Conservation (phyloP, 2,113 vertebrate genomes). For the Sinocyclocheilus anshuiensis region DNA sequence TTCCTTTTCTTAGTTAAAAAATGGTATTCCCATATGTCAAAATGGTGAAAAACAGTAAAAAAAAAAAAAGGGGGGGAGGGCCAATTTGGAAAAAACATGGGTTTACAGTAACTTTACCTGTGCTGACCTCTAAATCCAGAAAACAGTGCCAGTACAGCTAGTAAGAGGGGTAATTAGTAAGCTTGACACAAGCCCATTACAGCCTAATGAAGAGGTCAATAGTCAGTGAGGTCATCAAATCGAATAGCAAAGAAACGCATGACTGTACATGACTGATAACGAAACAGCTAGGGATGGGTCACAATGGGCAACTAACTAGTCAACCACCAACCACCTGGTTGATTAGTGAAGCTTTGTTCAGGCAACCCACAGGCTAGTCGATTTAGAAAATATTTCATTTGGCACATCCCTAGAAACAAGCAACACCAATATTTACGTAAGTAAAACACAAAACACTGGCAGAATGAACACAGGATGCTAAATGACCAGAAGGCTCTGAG, state of each 20-base stretch:
- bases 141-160: neutral
- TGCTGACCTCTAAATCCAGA: neutral
- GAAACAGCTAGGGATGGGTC: neutral
- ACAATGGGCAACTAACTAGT: neutral
- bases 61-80: too few species aligned
- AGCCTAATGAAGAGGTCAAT: slow-evolving; percentile 17
- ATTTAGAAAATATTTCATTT: neutral
- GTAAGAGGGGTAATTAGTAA: slow-evolving; percentile 2
- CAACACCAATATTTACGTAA: slow-evolving; percentile 5
- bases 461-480: slow-evolving; percentile 20
- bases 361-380: neutral
- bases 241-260: neutral
- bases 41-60: too few species aligned
- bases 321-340: neutral
- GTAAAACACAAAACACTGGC: slow-evolving; percentile 21
- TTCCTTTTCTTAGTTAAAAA: too few species aligned
- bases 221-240: neutral
- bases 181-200: slow-evolving; percentile 6
- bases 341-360: neutral
- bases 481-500: slow-evolving; percentile 9
- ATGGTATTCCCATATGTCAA: too few species aligned
- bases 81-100: neutral
- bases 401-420: neutral
- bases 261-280: neutral
- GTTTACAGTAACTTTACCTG: neutral